A percentile compares a stretch with the other conserved stretches of the same genome.
Conservation (phyloP, 2,113 vertebrate genomes). For the Lathamus discolor region DNA sequence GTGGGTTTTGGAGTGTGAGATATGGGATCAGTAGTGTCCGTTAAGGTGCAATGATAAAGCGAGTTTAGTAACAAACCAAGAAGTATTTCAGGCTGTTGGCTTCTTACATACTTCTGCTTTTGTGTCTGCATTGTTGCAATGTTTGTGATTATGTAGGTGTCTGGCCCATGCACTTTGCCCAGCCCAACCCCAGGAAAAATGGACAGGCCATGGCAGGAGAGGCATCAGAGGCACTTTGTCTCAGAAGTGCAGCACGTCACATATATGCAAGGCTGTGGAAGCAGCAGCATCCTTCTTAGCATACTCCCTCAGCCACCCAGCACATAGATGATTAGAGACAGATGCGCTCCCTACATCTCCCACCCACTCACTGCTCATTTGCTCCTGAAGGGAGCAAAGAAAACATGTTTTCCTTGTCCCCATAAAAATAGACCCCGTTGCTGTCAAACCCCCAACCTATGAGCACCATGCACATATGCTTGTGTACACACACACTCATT, state of each 20-base stretch:
- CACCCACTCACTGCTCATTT: constrained; percentile 37
- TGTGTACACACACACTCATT: background rate
- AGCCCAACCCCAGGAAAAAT: background rate
- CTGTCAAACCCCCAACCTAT: constrained; percentile 19
- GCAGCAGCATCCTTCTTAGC: background rate
- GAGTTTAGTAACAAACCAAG: background rate
- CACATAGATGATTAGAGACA: background rate
- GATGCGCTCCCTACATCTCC: background rate
- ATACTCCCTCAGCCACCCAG: background rate
- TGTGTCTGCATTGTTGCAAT: background rate
- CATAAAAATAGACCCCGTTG: constrained; percentile 1
- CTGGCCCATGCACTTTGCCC: background rate
- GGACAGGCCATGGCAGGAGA: background rate
- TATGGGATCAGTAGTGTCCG: background rate
- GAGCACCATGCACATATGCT: background rate
- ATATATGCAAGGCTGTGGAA: background rate
- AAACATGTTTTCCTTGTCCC: constrained; percentile 48
- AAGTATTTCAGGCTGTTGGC: background rate
- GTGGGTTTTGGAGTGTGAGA: background rate
- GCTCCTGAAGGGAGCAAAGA: constrained; percentile 16
- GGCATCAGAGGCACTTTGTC: background rate
- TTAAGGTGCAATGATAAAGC: background rate
- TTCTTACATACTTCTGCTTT: background rate
- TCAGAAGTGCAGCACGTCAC: background rate
- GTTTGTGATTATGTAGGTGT: background rate